Percentiles rank a stretch among this genome's conserved stretches.
Evolutionary conservation across 2,888 invertebrate species (phyloP).

Genomic region (Tetrapedia diversipes): DNA sequence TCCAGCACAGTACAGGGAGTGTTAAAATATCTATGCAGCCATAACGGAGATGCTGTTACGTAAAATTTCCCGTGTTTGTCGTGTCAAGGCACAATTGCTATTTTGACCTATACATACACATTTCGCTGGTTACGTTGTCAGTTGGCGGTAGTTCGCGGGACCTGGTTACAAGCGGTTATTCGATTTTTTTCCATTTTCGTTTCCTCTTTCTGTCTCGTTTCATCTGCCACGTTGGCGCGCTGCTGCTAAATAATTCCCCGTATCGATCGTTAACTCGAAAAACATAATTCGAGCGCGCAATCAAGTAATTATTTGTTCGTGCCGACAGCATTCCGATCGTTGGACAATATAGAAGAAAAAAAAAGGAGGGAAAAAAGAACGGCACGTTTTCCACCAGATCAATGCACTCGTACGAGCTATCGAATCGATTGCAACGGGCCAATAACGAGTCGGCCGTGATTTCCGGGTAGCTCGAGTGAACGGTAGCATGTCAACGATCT

Average conservation of each 20-base stretch:
- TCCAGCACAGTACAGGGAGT: too few species aligned
- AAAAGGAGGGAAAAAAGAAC: background rate
- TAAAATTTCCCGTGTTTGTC: background rate
- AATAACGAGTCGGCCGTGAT: conserved; percentile 45
- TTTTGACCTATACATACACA: background rate
- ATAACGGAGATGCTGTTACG: background rate
- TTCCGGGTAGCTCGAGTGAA: conserved; percentile 26
- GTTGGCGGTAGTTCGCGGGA: background rate
- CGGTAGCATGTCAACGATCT: conserved; percentile 44
- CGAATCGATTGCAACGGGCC: conserved; percentile 30
- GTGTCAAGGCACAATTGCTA: background rate
- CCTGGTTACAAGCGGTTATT: background rate
- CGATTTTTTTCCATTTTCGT: background rate
- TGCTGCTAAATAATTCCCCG: background rate
- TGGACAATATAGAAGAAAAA: background rate
- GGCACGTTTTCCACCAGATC: conserved; percentile 8
- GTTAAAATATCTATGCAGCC: background rate
- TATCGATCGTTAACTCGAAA: background rate
- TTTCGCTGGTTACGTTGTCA: background rate
- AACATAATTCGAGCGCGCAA: background rate
- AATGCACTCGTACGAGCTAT: background rate
- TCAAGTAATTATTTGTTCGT: conserved; percentile 5
- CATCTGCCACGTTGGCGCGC: accelerated
- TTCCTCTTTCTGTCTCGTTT: background rate
- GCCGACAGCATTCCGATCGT: conserved; percentile 5